These are phyloP conservation scores for Puma concolor DNA, from an alignment of 2,113 vertebrate species.

Conservation along the genomic window DNA sequence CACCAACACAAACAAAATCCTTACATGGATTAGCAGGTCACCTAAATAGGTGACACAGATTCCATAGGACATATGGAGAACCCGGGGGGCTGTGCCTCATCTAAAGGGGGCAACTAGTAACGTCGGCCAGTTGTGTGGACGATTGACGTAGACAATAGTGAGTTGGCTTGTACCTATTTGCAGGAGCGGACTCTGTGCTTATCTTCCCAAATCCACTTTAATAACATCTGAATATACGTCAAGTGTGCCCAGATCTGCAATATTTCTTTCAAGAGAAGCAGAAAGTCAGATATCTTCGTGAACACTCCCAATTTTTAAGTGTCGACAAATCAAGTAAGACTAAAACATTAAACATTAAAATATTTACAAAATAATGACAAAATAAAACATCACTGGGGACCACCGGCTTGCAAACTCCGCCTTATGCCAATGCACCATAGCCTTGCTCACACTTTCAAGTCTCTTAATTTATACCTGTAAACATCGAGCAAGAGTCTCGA, in stretches of 20 bases:
- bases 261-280: slow-evolving; percentile 22
- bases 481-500: not conserved
- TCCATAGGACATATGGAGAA: not conserved
- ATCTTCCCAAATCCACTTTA: not conserved
- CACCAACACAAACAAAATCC: not conserved
- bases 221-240: not conserved
- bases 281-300: slow-evolving; percentile 31
- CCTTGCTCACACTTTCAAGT: not conserved
- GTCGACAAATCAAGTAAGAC: not conserved
- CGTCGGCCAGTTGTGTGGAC: not conserved
- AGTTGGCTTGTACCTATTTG: not conserved
- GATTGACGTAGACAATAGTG: not conserved
- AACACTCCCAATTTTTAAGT: slow-evolving; percentile 11
- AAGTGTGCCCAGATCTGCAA: not conserved
- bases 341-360: slow-evolving; percentile 29
- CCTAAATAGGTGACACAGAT: not conserved
- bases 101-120: not conserved
- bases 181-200: not conserved
- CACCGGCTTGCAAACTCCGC: not conserved
- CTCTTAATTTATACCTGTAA: not conserved
- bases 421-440: not conserved
- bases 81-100: not conserved
- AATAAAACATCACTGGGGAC: not conserved
- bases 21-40: not conserved
- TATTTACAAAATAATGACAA: not conserved